These are phyloP conservation scores for Peromyscus nudipes DNA, from an alignment of 2,797 vertebrate species.

Conservation along the genomic window DNA sequence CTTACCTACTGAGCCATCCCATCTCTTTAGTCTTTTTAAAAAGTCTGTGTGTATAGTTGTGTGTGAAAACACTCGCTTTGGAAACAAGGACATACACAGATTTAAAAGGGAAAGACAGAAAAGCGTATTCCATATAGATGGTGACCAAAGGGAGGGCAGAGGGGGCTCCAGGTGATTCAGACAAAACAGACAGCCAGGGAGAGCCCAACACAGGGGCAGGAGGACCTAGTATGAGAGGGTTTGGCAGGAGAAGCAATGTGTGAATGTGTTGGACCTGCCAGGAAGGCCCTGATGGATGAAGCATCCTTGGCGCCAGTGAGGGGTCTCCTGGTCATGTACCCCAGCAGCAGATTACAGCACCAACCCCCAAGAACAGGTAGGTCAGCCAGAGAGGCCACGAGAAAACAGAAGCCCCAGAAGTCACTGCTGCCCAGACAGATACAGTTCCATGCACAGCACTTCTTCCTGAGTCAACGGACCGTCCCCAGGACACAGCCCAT, in stretches of 20 bases:
- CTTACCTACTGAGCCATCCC: background rate
- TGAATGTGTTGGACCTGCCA: background rate
- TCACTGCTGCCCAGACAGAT: background rate
- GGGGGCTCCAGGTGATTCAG: too few relatives aligned
- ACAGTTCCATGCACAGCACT: background rate
- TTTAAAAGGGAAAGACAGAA: background rate
- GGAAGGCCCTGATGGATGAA: background rate
- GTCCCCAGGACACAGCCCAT: background rate
- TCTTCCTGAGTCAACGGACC: background rate
- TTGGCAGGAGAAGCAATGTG: background rate
- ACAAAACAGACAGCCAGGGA: background rate
- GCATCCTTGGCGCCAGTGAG: background rate
- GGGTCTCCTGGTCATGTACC: background rate
- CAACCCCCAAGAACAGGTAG: background rate
- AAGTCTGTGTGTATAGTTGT: background rate
- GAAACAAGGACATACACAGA: background rate
- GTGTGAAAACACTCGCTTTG: background rate
- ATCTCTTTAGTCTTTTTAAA: background rate
- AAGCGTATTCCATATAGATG: background rate
- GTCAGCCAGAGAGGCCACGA: background rate
- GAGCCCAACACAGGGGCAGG: background rate
- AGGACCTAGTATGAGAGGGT: background rate
- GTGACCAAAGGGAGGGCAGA: background rate
- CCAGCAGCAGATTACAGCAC: background rate
- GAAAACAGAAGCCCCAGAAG: background rate